Evolutionary conservation across 2,797 vertebrate genomes (phyloP), one percentile per base, ranked within the genome.

Genomic region (Sebastes variabilis): DNA sequence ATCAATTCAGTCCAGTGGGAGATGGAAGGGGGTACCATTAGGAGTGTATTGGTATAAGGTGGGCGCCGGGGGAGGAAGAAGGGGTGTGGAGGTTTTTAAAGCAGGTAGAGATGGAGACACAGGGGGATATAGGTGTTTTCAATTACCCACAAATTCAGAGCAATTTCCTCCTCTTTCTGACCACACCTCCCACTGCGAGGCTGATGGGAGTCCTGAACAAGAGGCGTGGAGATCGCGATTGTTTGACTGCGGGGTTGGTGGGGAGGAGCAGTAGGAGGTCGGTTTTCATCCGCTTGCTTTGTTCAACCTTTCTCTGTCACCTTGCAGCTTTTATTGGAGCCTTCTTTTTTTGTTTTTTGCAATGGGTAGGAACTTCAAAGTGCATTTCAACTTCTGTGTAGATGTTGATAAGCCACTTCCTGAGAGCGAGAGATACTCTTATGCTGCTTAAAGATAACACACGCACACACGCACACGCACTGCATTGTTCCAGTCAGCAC

Each of bases 121-220:
- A 59, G 88, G 88, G 89, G 93, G 92, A 92, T 89, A 81, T 87
- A 93, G 93, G 91, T 93, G 89, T 94, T 96, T 96, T 96, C 94
- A 96, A 96, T 95, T 95, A 96, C 90, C 73, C 73, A 65, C 91
- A 92, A 93, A 96, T 96, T 94, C 90, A 81, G 79, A 90, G 94
- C 95, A 95, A 96, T 96, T 96, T 96, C 93, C 94, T 94, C 88
- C 87, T 88, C 88, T 95, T 92, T 95, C 93, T 84, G 91, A 85
- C 81, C 86, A 76, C 93, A 88, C 91, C 92, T 60, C 96, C 94
- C 83, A 84, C 94, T 91, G 95, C 1, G 95, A 93, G 87, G 88
- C 91, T 95, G 95, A 96, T 96, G 91, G 95, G 87, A 92, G 95
- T 88, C 70, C 88, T 72, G 91, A 90, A 94, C 91, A 94, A 89